These are phyloP conservation scores for Oxygymnocypris stewartii DNA, from an alignment of 2,113 vertebrate genomes.

Conservation along the genomic window DNA sequence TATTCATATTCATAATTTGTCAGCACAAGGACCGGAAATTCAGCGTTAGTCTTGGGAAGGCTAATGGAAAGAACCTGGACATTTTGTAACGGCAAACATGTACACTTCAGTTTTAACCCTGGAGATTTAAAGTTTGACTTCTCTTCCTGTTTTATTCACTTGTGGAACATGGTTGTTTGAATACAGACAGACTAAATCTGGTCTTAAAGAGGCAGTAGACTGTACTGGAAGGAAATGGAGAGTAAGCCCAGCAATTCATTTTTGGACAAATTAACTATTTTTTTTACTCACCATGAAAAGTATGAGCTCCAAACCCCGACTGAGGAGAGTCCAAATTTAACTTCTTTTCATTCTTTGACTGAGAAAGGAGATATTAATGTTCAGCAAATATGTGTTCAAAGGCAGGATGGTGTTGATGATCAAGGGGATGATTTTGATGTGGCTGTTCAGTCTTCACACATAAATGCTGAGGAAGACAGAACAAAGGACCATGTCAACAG, in stretches of 20 bases:
- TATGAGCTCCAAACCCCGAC: constrained; percentile 61
- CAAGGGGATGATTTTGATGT: neutral
- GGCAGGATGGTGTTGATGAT: constrained; percentile 6
- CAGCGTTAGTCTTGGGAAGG: neutral
- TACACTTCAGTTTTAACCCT: neutral
- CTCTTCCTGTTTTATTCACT: neutral
- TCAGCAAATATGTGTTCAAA: neutral
- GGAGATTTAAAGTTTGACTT: neutral
- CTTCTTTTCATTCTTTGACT: constrained; percentile 70
- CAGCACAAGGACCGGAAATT: neutral
- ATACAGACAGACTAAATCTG: constrained; percentile 1
- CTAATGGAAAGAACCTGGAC: neutral
- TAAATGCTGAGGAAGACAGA: neutral
- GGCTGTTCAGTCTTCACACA: neutral
- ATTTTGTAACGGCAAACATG: neutral
- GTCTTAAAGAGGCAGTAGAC: constrained; percentile 18
- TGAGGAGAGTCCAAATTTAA: constrained; percentile 73
- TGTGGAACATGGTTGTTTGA: too few relatives aligned
- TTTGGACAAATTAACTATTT: constrained; percentile 71
- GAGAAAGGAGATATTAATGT: constrained; percentile 9
- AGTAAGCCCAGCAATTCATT: constrained; percentile 55
- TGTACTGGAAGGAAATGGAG: constrained; percentile 51
- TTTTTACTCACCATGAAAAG: constrained; percentile 67
- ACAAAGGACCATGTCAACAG: neutral
- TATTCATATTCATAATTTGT: neutral